Conservation (phyloP, 2,797 vertebrate species). For the Sebastiscus albofasciatus region DNA sequence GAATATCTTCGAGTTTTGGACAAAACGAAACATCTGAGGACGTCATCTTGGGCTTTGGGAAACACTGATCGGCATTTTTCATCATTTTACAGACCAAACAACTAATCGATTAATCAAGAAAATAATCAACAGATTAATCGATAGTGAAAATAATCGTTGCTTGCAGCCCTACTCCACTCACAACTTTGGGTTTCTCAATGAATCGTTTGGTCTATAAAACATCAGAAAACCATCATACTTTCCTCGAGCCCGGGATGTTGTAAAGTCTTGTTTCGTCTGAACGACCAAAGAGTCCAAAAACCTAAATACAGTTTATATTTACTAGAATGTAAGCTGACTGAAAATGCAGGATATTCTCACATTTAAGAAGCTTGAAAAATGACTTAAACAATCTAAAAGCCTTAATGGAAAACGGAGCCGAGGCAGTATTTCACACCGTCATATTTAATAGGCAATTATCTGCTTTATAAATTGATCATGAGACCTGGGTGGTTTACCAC, state of each 20-base stretch:
- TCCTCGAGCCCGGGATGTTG: background rate
- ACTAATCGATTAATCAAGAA: no score
- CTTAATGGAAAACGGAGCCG: background rate
- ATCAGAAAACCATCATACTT: background rate
- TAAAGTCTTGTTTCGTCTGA: accelerated
- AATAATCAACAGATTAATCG: no score
- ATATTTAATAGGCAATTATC: background rate
- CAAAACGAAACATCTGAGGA: no score
- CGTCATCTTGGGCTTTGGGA: no score
- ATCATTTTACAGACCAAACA: no score
- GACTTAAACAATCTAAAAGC: background rate
- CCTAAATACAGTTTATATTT: background rate
- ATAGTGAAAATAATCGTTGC: no score
- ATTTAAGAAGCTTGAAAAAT: background rate
- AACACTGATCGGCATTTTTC: no score
- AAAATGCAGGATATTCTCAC: background rate
- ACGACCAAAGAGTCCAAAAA: background rate
- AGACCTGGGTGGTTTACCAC: background rate
- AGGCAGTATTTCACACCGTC: background rate
- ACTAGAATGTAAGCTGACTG: no score
- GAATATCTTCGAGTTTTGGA: no score
- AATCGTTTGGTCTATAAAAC: background rate
- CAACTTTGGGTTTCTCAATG: background rate
- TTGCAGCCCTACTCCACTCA: no score
- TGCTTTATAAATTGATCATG: constrained; percentile 12